Percentiles rank a stretch among this genome's conserved stretches.
Conservation (phyloP, 1,140 invertebrate genomes). For the Drosophila repleta region DNA sequence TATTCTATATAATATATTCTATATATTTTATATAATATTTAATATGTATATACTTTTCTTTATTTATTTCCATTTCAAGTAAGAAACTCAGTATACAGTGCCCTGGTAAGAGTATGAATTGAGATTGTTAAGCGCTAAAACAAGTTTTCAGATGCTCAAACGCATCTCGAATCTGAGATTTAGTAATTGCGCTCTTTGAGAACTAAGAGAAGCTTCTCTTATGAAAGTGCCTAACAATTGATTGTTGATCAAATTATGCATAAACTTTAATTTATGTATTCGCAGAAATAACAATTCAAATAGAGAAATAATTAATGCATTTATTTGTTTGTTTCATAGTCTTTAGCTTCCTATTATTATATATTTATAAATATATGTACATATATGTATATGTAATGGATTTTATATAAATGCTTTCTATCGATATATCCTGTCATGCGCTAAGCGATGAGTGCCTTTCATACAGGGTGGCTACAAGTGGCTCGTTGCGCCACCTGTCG, state of each 20-base stretch:
- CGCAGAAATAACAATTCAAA: too few relatives aligned
- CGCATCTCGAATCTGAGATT: background rate
- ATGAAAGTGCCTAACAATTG: too few relatives aligned
- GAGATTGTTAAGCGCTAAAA: slow-evolving; percentile 18
- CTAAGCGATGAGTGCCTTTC: background rate
- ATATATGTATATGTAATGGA: too few relatives aligned
- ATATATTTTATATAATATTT: too few relatives aligned
- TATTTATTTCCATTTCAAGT: background rate
- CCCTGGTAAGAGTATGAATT: slow-evolving; percentile 8
- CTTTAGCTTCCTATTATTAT: too few relatives aligned
- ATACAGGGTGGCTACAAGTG: background rate
- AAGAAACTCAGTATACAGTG: background rate
- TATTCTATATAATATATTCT: too few relatives aligned
- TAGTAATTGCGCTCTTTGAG: background rate
- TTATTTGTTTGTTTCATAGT: too few relatives aligned
- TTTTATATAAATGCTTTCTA: background rate
- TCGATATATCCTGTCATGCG: slow-evolving; percentile 2
- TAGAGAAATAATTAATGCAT: too few relatives aligned
- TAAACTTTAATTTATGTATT: too few relatives aligned
- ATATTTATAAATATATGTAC: too few relatives aligned
- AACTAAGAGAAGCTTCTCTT: background rate
- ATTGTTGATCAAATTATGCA: too few relatives aligned
- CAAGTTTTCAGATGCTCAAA: slow-evolving; percentile 24
- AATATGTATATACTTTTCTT: too few relatives aligned
- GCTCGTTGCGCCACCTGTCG: slow-evolving; percentile 2